Percentiles rank a stretch among this genome's conserved stretches.
Evolutionary conservation across 2,113 vertebrate species (phyloP).

Genomic region (Channa maculata): DNA sequence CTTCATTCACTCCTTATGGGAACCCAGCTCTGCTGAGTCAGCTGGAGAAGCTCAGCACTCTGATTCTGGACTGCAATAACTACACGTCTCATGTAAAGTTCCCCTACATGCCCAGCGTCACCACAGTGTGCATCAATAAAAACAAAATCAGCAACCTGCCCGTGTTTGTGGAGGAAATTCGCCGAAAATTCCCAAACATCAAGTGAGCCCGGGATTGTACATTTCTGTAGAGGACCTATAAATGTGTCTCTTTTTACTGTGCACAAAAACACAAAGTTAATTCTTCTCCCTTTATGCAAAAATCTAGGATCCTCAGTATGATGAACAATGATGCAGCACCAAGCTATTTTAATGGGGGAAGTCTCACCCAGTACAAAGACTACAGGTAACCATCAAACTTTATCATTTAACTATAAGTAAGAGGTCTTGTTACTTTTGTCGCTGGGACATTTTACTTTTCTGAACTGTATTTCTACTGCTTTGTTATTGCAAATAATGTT

Average conservation of each 20-base stretch:
- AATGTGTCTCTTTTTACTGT: not conserved
- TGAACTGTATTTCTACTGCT: no score
- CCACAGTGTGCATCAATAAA: constrained; percentile 83
- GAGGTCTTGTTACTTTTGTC: no score
- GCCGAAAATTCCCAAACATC: constrained; percentile 81
- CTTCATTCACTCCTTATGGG: constrained; percentile 76
- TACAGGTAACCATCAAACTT: constrained; percentile 76
- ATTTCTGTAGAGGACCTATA: not conserved
- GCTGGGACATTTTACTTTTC: no score
- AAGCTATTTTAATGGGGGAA: constrained; percentile 85
- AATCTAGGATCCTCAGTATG: constrained; percentile 82
- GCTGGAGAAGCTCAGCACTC: constrained; percentile 81
- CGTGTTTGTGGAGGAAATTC: constrained; percentile 81
- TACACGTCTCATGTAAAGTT: constrained; percentile 84
- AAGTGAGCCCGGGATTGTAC: constrained; percentile 59
- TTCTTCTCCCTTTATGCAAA: not conserved
- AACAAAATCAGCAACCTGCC: constrained; percentile 84
- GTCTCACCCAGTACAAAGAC: constrained; percentile 79
- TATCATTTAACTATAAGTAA: no score
- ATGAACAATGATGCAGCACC: constrained; percentile 86
- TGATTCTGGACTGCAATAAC: constrained; percentile 84
- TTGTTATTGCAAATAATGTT: no score
- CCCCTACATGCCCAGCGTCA: constrained; percentile 82
- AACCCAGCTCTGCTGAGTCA: constrained; percentile 81
- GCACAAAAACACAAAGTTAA: rapidly evolving